phyloP scores from a whole-genome alignment of 2,888 invertebrate species.

The Oxystoma pomonae region DNA sequence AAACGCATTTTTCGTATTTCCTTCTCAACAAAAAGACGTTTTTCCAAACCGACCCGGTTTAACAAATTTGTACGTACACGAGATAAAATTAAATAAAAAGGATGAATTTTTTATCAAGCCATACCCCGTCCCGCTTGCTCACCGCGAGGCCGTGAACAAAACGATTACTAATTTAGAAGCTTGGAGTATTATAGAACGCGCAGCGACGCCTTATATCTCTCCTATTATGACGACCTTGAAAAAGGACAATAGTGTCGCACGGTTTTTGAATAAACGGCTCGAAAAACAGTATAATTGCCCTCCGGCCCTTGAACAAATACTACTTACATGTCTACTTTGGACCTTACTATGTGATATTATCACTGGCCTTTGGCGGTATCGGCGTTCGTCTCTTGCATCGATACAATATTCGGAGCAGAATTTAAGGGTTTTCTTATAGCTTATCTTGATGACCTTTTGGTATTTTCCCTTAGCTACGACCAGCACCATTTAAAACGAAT shows the following conservation, averaged over 20 bases:
- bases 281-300: slow-evolving; percentile 17
- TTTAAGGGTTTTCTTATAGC: slow-evolving; percentile 21
- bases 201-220: slow-evolving; percentile 9
- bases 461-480: slow-evolving; percentile 21
- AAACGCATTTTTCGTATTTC: neutral
- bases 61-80: slow-evolving; percentile 8
- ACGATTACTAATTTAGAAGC: slow-evolving; percentile 6
- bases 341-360: slow-evolving; percentile 30
- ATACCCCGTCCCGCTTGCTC: slow-evolving; percentile 12
- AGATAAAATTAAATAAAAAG: slow-evolving; percentile 7
- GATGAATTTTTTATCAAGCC: slow-evolving; percentile 13
- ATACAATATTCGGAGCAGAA: slow-evolving; percentile 21
- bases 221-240: slow-evolving; percentile 2
- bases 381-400: slow-evolving; percentile 21
- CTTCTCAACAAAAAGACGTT: neutral
- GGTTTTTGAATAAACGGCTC: slow-evolving; percentile 15
- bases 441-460: slow-evolving; percentile 3
- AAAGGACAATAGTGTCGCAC: slow-evolving; percentile 9
- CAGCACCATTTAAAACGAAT: slow-evolving; percentile 23
- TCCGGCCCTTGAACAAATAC: slow-evolving; percentile 19
- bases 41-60: slow-evolving; percentile 12
- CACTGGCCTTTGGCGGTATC: slow-evolving; percentile 25
- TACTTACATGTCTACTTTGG: slow-evolving; percentile 24
- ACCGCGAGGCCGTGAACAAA: slow-evolving; percentile 8
- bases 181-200: slow-evolving; percentile 13